Percentiles rank a stretch among this genome's conserved stretches.
phyloP scores from a whole-genome alignment of 2,113 vertebrate genomes.

The Elanus axillaris region DNA sequence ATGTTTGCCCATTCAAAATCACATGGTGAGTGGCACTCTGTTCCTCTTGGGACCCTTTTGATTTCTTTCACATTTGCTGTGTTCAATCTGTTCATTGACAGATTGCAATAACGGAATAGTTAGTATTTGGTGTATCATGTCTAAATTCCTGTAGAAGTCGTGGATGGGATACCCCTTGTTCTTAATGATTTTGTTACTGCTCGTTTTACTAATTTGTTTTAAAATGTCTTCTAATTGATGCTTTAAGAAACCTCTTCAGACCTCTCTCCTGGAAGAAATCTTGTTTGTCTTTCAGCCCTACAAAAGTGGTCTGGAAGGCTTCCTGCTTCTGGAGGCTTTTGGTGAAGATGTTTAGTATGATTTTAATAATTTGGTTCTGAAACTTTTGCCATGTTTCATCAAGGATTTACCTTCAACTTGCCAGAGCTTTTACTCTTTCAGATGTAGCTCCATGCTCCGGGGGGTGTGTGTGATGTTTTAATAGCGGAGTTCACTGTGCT shows the following conservation, averaged over 20 bases:
- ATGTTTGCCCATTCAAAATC: not conserved
- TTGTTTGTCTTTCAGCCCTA: not conserved
- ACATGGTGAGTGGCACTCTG: not conserved
- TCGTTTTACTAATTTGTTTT: not conserved
- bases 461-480: not conserved
- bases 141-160: not conserved
- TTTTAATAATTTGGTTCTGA: not conserved
- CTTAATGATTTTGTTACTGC: not conserved
- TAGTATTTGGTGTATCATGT: not conserved
- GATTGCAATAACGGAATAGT: not conserved
- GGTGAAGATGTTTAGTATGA: not conserved
- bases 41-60: not conserved
- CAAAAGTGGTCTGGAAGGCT: not conserved
- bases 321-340: not conserved
- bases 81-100: not conserved
- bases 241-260: not conserved
- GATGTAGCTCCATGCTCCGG: not conserved
- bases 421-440: rapidly evolving
- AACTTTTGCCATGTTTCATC: not conserved
- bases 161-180: not conserved
- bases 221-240: not conserved
- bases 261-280: not conserved
- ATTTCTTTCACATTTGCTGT: not conserved
- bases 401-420: not conserved
- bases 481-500: not conserved